Evolutionary conservation across 2,113 vertebrate genomes (phyloP).

Genomic region (Mesocricetus auratus): DNA sequence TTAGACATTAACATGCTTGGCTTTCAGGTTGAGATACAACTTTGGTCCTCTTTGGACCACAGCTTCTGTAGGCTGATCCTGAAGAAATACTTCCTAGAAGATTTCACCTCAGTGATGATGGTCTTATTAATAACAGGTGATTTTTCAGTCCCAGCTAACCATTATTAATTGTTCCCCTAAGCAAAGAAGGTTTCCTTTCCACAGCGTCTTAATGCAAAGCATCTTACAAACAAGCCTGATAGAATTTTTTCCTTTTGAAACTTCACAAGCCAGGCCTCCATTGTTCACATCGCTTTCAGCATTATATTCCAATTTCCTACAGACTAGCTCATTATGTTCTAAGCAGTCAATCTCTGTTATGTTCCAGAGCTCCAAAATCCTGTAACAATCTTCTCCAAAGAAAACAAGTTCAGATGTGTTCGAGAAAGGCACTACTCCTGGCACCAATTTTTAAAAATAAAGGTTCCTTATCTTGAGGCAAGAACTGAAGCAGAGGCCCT

Average conservation of each 20-base stretch:
- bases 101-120: not conserved
- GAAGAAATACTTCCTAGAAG: not conserved
- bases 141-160: not conserved
- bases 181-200: not conserved
- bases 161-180: not conserved
- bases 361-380: not conserved
- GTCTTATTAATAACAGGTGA: not conserved
- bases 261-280: not conserved
- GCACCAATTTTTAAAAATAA: not conserved
- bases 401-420: not conserved
- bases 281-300: not conserved
- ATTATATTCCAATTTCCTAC: not conserved
- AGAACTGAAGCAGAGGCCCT: not conserved
- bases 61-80: not conserved
- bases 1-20: not conserved
- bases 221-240: not conserved
- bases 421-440: not conserved
- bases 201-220: not conserved
- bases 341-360: not conserved
- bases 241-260: not conserved
- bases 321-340: not conserved
- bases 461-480: not conserved
- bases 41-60: not conserved
- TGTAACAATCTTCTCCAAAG: not conserved
- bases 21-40: not conserved